These are phyloP conservation scores for Aphelenchoides avenae DNA, from an alignment of 1,140 invertebrate species.

Conservation along the genomic window DNA sequence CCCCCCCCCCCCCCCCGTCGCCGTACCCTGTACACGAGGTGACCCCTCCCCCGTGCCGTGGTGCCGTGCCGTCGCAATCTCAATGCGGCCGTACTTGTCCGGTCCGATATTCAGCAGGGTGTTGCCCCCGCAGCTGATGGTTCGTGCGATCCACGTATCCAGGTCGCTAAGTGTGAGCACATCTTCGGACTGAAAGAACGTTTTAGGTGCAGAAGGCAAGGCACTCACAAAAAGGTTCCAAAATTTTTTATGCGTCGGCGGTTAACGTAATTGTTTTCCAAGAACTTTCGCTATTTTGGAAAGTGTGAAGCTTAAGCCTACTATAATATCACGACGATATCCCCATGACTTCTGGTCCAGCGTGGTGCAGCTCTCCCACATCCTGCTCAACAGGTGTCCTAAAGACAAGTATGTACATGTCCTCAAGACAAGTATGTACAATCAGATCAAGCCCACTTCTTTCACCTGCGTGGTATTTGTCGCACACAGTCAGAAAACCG, in stretches of 20 bases:
- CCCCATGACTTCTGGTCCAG: constrained; percentile 83
- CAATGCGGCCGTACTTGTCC: constrained; percentile 63
- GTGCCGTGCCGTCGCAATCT: no score
- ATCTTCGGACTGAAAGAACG: constrained; percentile 48
- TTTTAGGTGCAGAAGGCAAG: no score
- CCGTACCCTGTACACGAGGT: no score
- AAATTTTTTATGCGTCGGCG: no score
- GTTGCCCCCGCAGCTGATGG: constrained; percentile 63
- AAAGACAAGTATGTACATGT: no score
- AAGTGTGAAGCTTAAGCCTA: constrained; percentile 4
- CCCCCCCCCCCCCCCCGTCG: no score
- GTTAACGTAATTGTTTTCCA: no score
- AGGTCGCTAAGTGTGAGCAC: constrained; percentile 57
- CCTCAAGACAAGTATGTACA: background rate
- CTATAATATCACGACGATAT: constrained; percentile 29
- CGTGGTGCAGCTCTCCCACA: constrained; percentile 71
- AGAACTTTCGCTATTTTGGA: constrained; percentile 3
- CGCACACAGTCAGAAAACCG: constrained; percentile 74
- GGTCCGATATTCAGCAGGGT: constrained; percentile 61
- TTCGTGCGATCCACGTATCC: constrained; percentile 58
- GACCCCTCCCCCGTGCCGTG: no score
- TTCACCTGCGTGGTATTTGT: constrained; percentile 79
- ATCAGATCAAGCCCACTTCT: constrained; percentile 4
- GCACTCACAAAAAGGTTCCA: no score
- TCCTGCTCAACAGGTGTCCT: constrained; percentile 54